phyloP scores from a whole-genome alignment of 2,888 invertebrate species.

The Actias luna region DNA sequence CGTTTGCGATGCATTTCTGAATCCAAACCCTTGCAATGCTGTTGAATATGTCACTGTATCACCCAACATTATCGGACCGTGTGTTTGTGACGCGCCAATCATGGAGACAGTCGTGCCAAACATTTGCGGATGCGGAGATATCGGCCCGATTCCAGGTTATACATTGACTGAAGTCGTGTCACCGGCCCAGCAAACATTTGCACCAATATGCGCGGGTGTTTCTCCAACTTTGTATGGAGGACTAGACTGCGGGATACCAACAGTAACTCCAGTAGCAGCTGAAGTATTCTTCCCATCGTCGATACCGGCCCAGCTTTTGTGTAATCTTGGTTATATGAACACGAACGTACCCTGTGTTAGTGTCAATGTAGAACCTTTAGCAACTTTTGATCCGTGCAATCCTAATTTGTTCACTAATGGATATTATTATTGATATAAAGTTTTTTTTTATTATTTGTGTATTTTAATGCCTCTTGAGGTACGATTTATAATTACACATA shows the following conservation, averaged over 20 bases:
- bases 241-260: slow-evolving; percentile 1
- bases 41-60: slow-evolving; percentile 9
- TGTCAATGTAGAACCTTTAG: slow-evolving; percentile 43
- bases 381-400: slow-evolving; percentile 21
- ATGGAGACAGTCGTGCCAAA: slow-evolving; percentile 20
- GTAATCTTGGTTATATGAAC: slow-evolving; percentile 42
- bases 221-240: neutral
- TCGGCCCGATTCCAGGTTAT: neutral
- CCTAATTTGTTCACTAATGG: slow-evolving; percentile 27
- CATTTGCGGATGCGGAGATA: slow-evolving; percentile 16
- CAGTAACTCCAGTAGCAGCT: slow-evolving; percentile 29
- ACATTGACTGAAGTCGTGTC: slow-evolving; percentile 22
- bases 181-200: slow-evolving; percentile 10
- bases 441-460: slow-evolving; percentile 2
- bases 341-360: slow-evolving; percentile 42
- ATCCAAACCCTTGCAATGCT: slow-evolving; percentile 10
- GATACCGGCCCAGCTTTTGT: slow-evolving; percentile 48
- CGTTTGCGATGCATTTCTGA: slow-evolving; percentile 20
- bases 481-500: neutral
- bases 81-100: slow-evolving; percentile 2
- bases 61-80: slow-evolving; percentile 1
- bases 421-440: slow-evolving; percentile 30
- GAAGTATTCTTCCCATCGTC: slow-evolving; percentile 44
- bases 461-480: neutral
- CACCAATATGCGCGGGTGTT: slow-evolving; percentile 12